A percentile compares a stretch with the other conserved stretches of the same genome.
phyloP scores from a whole-genome alignment of 2,113 vertebrate species.

The Erpornis zantholeuca region DNA sequence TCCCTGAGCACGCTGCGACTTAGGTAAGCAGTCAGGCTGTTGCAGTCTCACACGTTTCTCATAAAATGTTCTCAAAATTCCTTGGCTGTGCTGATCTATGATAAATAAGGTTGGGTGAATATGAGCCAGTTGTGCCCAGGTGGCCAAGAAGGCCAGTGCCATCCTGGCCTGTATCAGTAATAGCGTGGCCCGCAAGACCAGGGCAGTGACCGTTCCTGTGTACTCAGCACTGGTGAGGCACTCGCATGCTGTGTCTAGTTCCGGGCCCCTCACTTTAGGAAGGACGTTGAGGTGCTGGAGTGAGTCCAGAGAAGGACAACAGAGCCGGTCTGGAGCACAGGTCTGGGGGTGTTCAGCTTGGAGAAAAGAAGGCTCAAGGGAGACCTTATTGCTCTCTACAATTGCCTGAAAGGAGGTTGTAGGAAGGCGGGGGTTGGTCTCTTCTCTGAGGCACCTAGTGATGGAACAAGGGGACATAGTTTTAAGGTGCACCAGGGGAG shows the following conservation, averaged over 20 bases:
- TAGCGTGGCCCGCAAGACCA: accelerated
- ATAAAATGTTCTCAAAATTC: accelerated
- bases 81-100: accelerated
- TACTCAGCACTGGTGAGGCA: not conserved
- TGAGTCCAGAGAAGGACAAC: not conserved
- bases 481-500: not conserved
- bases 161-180: not conserved
- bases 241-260: not conserved
- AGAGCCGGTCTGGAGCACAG: not conserved
- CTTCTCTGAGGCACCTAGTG: not conserved
- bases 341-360: not conserved
- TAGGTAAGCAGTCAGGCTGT: not conserved
- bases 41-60: accelerated
- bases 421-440: not conserved
- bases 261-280: not conserved
- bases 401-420: not conserved
- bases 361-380: not conserved
- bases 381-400: not conserved
- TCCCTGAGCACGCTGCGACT: not conserved
- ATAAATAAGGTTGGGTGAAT: too few relatives aligned
- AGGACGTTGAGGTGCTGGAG: not conserved
- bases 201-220: too few relatives aligned
- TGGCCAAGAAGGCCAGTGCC: not conserved
- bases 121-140: not conserved
- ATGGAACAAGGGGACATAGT: not conserved